Percentiles rank a stretch among this genome's conserved stretches.
phyloP scores from a whole-genome alignment of 2,888 invertebrate genomes.

The Seira sanloemensis region DNA sequence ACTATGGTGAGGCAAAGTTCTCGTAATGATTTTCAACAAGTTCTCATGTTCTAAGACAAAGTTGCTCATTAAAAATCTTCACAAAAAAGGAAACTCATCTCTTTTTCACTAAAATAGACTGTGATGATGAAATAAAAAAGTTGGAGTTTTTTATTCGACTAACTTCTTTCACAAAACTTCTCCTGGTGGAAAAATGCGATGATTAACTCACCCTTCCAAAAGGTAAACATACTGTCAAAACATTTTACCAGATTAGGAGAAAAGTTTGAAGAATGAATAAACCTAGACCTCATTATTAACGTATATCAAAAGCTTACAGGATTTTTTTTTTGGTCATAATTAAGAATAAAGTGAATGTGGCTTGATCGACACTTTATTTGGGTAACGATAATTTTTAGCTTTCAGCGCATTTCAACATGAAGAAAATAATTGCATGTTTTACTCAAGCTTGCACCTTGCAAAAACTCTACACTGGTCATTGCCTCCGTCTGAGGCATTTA shows the following conservation, averaged over 20 bases:
- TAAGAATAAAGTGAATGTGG: neutral
- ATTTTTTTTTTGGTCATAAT: too few species aligned
- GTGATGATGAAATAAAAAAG: neutral
- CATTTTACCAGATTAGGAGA: conserved; percentile 38
- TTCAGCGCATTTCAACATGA: neutral
- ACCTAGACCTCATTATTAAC: neutral
- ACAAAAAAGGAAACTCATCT: neutral
- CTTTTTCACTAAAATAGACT: neutral
- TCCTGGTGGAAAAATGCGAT: conserved; percentile 29
- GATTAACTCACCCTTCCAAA: conserved; percentile 51
- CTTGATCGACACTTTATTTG: neutral
- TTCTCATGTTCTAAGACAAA: conserved; percentile 27
- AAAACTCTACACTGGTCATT: too few species aligned
- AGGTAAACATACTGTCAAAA: conserved; percentile 54
- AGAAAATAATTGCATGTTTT: neutral
- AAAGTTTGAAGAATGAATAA: conserved; percentile 42
- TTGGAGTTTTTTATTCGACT: conserved; percentile 14
- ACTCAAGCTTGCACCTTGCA: too few species aligned
- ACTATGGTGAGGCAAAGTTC: neutral
- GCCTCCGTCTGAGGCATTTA: too few species aligned
- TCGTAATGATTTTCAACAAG: neutral
- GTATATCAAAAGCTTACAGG: too few species aligned
- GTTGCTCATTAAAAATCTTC: conserved; percentile 42
- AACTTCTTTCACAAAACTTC: conserved; percentile 23
- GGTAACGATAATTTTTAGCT: neutral